Evolutionary conservation across 30 jellyfish, hydroid and myxozoan species (phyloP), one percentile per base, ranked within the genome.

Genomic region (Chironex yamaguchii): DNA sequence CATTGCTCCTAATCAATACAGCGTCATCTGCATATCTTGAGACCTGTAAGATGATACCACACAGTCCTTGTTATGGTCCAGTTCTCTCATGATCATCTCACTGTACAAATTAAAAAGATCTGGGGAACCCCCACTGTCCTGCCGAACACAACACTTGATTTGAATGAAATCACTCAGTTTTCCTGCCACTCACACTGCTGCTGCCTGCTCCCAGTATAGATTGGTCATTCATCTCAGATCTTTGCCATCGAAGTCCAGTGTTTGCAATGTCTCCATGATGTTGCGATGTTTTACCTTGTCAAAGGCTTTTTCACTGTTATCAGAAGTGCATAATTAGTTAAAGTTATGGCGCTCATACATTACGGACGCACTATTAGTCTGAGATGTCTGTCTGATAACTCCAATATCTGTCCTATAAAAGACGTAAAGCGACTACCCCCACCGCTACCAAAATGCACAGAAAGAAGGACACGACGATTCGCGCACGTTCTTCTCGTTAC

Each of bases 21-120:
- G 64, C 62, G 78, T 76, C 88, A 76, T 76, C 88, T 21, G 88
- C 65, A 76, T 49, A 52, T 66, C 88, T 13, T 33, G 52, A 9
- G 34, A 52, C 62, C 24, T 49, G 53, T 25, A 76, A 30, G 34
- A 28, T 28, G 25, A 3, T 34, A 62, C 81, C 68, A 49, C 67
- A 67, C 12, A 71, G 22, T 34, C 49, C 49, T 22, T 13, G 34
- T 3, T 48, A 34, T 33, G 68, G 71, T 64, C 77, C n/a, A 27
- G 27, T 64, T 21, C 28, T 2, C 17, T 64, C 42, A 64, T n/a
- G 20, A 54, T 21, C 30, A 23, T 27, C 30, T 21, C 77, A 23
- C 42, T 64, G 42, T 64, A 64, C n/a, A n/a, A n/a, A 54, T 54
- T 54, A 32, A 54, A 54, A n/a, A 54, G 25, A n/a, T 54, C 25